Percentiles rank a stretch among this genome's conserved stretches.
These are phyloP conservation scores for Poecile atricapillus DNA, from an alignment of 2,113 vertebrate species.

Conservation along the genomic window DNA sequence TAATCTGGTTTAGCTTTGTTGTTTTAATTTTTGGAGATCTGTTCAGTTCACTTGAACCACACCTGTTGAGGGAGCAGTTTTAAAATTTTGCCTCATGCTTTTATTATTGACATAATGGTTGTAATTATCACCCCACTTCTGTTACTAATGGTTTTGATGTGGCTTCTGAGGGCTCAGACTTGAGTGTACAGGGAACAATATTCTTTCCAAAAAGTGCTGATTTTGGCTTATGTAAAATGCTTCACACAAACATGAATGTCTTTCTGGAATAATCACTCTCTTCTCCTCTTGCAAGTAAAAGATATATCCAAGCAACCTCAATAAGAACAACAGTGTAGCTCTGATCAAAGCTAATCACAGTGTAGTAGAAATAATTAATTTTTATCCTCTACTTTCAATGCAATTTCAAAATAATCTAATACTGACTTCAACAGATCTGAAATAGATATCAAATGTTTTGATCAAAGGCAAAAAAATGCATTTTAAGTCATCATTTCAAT, in stretches of 20 bases:
- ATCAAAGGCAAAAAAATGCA: not conserved
- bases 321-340: not conserved
- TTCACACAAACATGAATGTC: not conserved
- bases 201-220: not conserved
- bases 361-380: not conserved
- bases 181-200: not conserved
- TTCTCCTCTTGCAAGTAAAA: not conserved
- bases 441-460: not conserved
- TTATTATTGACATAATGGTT: not conserved
- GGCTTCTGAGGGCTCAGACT: not conserved
- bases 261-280: not conserved
- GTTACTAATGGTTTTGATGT: slow-evolving; percentile 21
- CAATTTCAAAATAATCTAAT: not conserved
- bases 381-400: not conserved
- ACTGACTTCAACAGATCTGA: not conserved
- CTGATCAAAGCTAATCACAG: not conserved
- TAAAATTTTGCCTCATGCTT: not conserved
- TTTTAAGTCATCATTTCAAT: not conserved
- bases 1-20: slow-evolving; percentile 18
- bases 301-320: not conserved
- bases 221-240: not conserved
- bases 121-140: slow-evolving; percentile 13
- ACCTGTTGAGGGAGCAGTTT: not conserved
- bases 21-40: not conserved
- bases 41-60: not conserved